Conservation (phyloP, 2,797 vertebrate species). For the Enteromius anoplus region DNA sequence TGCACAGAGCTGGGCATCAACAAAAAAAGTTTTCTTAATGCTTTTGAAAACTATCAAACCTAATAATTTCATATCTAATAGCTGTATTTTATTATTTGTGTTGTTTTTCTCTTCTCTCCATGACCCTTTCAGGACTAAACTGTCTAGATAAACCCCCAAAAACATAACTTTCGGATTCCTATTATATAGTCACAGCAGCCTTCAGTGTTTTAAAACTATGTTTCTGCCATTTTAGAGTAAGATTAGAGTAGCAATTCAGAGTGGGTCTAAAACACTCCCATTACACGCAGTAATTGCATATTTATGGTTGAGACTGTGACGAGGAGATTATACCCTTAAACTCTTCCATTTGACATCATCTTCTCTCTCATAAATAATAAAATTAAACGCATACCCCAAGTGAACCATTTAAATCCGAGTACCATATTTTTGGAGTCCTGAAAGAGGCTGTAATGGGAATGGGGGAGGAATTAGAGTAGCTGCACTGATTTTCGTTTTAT, state of each 20-base stretch:
- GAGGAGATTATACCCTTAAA: conserved; percentile 50
- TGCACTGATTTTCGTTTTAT: conserved; percentile 14
- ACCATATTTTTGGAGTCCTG: neutral
- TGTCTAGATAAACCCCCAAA: neutral
- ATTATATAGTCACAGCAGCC: conserved; percentile 46
- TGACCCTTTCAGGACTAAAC: neutral
- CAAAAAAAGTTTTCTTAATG: neutral
- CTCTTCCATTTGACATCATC: neutral
- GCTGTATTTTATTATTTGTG: neutral
- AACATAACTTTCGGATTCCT: neutral
- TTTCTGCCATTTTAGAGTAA: conserved; percentile 58
- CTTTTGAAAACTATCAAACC: neutral
- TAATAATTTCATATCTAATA: neutral
- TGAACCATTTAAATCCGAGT: neutral
- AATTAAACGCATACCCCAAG: conserved; percentile 7
- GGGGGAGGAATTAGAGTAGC: conserved; percentile 5
- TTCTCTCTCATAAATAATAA: conserved; percentile 22
- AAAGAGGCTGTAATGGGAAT: neutral
- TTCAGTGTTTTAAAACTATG: conserved; percentile 60
- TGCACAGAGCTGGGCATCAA: neutral
- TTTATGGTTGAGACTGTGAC: conserved; percentile 38
- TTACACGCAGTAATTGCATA: conserved; percentile 57
- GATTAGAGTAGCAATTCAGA: conserved; percentile 8
- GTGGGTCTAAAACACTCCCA: conserved; percentile 51
- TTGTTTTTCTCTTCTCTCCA: neutral